These are phyloP conservation scores for Argynnis bischoffii DNA, from an alignment of 2,888 invertebrate genomes.

Conservation along the genomic window DNA sequence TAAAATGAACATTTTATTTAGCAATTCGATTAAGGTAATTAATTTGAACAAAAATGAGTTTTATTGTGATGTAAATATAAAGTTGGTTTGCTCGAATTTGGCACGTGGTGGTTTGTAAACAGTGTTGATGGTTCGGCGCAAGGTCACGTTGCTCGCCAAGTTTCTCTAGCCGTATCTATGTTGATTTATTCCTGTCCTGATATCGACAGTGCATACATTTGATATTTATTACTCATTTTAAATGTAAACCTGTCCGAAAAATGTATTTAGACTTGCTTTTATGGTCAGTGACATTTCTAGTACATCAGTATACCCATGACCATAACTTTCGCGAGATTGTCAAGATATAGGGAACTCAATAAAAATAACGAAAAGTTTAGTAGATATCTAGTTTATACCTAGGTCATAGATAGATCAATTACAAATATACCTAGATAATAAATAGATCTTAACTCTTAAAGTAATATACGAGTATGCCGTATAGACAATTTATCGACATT, in stretches of 20 bases:
- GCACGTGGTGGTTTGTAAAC: constrained; percentile 21
- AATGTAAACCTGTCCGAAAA: background rate
- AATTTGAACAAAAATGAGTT: background rate
- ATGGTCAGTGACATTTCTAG: too few species aligned
- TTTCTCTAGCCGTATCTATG: constrained; percentile 34
- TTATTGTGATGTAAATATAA: constrained; percentile 3
- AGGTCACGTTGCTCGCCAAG: constrained; percentile 39
- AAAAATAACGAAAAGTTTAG: too few species aligned
- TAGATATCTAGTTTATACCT: too few species aligned
- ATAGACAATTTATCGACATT: too few species aligned
- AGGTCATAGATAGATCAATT: too few species aligned
- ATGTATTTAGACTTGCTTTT: too few species aligned
- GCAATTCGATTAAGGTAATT: constrained; percentile 3
- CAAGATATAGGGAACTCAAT: too few species aligned
- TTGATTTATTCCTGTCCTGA: constrained; percentile 29
- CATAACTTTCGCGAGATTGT: too few species aligned
- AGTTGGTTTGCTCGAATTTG: background rate
- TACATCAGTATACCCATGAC: too few species aligned
- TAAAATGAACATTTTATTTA: background rate
- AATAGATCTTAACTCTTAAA: too few species aligned
- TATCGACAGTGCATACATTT: background rate
- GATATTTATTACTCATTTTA: constrained; percentile 1
- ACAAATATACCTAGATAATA: too few species aligned
- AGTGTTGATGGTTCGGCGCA: constrained; percentile 27
- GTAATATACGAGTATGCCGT: too few species aligned